Evolutionary conservation across 2,797 vertebrate genomes (phyloP), one percentile per base, ranked within the genome.

Genomic region (Catharus ustulatus): DNA sequence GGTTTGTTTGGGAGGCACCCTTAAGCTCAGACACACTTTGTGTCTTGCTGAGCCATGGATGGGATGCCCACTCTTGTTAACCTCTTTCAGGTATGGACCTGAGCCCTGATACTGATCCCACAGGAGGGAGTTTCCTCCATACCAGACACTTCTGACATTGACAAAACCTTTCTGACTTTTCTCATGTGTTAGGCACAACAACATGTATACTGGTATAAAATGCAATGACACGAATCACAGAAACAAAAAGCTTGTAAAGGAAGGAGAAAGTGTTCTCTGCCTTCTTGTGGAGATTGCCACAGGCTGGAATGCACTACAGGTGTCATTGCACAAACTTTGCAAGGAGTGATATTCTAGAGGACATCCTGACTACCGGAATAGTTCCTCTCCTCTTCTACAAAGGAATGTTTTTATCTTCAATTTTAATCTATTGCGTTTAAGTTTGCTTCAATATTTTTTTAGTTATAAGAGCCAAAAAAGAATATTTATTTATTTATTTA

Each of bases 161-260:
- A 2, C 11, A 51, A 52, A 55, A 30, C 15, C 9, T 78, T 52
- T 36, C 36, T 26, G 8, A 23, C 8, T 61, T 84, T 66, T 71
- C 34, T 52, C 5, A 16, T 17, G 5, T 46, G n/a, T 38, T 79
- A 24, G 13, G n/a, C n/a, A 54, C 14, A 52, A 18, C 5, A 52
- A 12, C 7, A 38, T 1, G 0, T 5, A 7, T 43, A 8, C 5
- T 34, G 22, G 7, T 18, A 48, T 24, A 40, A 63, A 80, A 67
- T 5, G 9, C 22, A 80, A 7, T 21, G n/a, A n/a, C 32, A 32
- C 9, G 58, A 32, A 10, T 59, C 7, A 51, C 11, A 27, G n/a
- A 51, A 77, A 73, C 1, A 87, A 55, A 45, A 64, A 13, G 26
- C 19, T 15, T 10, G 1, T 30, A 19, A 42, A 63, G 32, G 11